phyloP scores from a whole-genome alignment of 2,888 invertebrate genomes.

The Luperina testacea region DNA sequence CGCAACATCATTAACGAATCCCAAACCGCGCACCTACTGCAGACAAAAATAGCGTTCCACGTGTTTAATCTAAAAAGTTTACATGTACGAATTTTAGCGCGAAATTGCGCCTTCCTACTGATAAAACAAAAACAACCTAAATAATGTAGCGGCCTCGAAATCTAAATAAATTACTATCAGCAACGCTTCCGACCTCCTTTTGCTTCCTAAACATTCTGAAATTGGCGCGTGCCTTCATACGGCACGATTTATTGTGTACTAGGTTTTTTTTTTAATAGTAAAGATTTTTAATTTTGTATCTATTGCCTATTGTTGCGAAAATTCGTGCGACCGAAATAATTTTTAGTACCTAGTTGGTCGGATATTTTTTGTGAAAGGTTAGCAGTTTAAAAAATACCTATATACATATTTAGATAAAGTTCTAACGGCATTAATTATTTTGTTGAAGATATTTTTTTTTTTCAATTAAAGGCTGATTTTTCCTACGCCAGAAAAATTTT shows the following conservation, averaged over 20 bases:
- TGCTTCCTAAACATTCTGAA: conserved; percentile 82
- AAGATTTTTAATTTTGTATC: conserved; percentile 2
- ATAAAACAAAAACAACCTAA: conserved; percentile 90
- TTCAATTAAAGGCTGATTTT: background rate
- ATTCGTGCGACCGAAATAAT: background rate
- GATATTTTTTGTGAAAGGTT: background rate
- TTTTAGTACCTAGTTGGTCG: background rate
- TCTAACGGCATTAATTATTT: background rate
- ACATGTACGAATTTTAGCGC: conserved; percentile 75
- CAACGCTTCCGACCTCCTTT: conserved; percentile 88
- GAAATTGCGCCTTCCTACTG: conserved; percentile 88
- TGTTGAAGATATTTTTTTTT: background rate
- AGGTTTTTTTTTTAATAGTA: conserved; percentile 20
- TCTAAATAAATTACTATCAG: conserved; percentile 89
- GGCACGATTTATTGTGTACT: conserved; percentile 60
- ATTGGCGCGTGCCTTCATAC: conserved; percentile 73
- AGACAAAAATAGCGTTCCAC: conserved; percentile 46
- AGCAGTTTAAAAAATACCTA: no score
- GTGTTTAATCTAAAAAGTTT: conserved; percentile 75
- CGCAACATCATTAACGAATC: conserved; percentile 18
- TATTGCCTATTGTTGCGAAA: conserved; percentile 26
- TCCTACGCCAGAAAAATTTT: no score
- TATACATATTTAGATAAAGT: background rate
- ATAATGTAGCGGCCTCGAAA: conserved; percentile 88
- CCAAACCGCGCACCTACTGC: background rate